Evolutionary conservation across 2,113 vertebrate species (phyloP), one percentile per base, ranked within the genome.

Genomic region (Nothobranchius furzeri): DNA sequence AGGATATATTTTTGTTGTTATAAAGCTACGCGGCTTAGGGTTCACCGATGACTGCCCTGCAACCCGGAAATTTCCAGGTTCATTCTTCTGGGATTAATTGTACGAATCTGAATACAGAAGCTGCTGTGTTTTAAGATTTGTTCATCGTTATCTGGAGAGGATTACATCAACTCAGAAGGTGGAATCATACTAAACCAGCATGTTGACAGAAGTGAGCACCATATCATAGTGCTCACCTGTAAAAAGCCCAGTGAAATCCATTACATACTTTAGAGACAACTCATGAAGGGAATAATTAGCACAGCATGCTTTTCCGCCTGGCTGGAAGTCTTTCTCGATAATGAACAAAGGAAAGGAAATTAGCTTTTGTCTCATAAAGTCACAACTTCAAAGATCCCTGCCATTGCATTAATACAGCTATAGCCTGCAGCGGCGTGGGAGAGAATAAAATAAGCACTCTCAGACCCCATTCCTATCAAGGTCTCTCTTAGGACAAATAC

Each of bases 251-350:
- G 92, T 88, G 92, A 96, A 95, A 95, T 95, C 95, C 95, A 96
- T 95, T 94, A 94, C 94, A 69, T 94, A 93, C 95, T 95, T 95
- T 96, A 92, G 93, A 93, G 91, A 93, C 88, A 83, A 93, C 94
- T 95, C 93, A 94, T 95, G 94, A 96, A 95, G 93, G 95, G 95
- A 96, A 96, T 96, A 96, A 97, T 96, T 96, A 96, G 95, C 95
- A 94, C 95, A 96, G 95, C 94, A 92, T 95, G 95, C 93, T 95
- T 67, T 94, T 94, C 94, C 93, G 94, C 94, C 94, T 93, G 93
- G 93, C 94, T 95, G 94, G 95, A 96, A 98, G 95, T 96, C 94
- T 94, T 95, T 95, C 93, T 94, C 95, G 95, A 96, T 96, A 90
- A 97, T 93, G 95, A 95, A 96, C 94, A 95, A 96, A 95, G 94